Evolutionary conservation across 2,113 vertebrate genomes (phyloP).

Genomic region (Melanotaenia duboulayi): DNA sequence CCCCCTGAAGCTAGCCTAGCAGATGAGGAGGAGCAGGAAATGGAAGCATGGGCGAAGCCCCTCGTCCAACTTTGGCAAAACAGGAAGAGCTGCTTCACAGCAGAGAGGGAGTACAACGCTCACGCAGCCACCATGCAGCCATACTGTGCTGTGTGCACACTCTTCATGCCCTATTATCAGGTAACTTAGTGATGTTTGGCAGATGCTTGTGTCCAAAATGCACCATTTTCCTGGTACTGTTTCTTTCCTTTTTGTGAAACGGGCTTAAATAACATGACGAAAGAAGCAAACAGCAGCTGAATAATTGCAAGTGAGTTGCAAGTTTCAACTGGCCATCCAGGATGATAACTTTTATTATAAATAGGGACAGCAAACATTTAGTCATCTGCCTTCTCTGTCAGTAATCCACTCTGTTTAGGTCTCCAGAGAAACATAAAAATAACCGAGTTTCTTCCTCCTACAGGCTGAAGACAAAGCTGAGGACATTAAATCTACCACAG

Average conservation of each 20-base stretch:
- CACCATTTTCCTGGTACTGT: not conserved
- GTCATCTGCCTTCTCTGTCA: not conserved
- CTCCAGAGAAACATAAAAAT: constrained; percentile 4
- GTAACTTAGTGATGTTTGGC: constrained; percentile 70
- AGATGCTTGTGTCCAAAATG: not conserved
- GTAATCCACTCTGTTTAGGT: not conserved
- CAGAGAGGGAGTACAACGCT: constrained; percentile 93
- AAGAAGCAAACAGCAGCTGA: no score
- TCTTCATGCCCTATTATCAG: constrained; percentile 95
- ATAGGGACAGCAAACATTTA: not conserved
- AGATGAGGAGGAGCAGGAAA: constrained; percentile 88
- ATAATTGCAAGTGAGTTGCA: not conserved
- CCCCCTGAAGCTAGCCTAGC: constrained; percentile 79
- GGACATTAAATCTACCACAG: constrained; percentile 42
- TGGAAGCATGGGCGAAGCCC: constrained; percentile 92
- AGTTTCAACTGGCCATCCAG: not conserved
- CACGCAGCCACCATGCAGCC: constrained; percentile 86
- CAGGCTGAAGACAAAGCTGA: constrained; percentile 87
- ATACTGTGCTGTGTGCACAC: constrained; percentile 93
- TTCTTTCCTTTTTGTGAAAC: no score
- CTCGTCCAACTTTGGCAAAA: constrained; percentile 93
- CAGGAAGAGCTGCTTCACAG: constrained; percentile 84
- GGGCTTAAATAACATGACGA: no score
- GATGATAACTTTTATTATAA: not conserved
- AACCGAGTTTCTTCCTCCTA: not conserved